Evolutionary conservation across 2,888 invertebrate genomes (phyloP).

Genomic region (Leucozona laternaria): DNA sequence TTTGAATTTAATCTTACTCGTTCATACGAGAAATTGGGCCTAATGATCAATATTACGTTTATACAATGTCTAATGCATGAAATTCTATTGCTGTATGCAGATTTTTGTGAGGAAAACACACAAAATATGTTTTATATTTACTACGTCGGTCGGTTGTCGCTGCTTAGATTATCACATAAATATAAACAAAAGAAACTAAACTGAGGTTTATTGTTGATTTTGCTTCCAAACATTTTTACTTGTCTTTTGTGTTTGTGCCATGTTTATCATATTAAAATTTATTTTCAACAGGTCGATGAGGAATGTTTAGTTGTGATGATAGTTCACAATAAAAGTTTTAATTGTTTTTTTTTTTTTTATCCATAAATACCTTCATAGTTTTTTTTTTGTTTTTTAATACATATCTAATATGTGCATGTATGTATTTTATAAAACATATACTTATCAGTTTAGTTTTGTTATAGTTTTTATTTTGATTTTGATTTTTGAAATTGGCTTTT

Average conservation of each 20-base stretch:
- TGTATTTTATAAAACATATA: background rate
- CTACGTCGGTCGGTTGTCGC: too few relatives aligned
- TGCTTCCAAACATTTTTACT: conserved; percentile 34
- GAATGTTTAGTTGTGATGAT: background rate
- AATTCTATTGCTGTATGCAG: background rate
- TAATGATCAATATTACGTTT: background rate
- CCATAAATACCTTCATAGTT: background rate
- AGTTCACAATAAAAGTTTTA: background rate
- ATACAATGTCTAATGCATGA: background rate
- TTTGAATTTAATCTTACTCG: background rate
- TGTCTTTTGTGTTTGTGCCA: conserved; percentile 37
- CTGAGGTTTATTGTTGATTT: conserved; percentile 33
- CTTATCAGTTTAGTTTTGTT: background rate
- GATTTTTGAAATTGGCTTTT: background rate
- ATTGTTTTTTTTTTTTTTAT: conserved; percentile 18
- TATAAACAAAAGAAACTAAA: conserved; percentile 47
- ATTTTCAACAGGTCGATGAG: background rate
- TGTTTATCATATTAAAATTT: conserved; percentile 44
- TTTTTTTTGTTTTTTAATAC: background rate
- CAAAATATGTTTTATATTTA: conserved; percentile 14
- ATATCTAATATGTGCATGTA: too few relatives aligned
- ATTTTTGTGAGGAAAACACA: background rate
- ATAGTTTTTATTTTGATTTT: background rate
- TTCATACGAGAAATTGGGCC: background rate
- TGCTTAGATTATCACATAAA: conserved; percentile 42